phyloP scores from a whole-genome alignment of 2,888 invertebrate genomes.

The Nesidiocoris tenuis region DNA sequence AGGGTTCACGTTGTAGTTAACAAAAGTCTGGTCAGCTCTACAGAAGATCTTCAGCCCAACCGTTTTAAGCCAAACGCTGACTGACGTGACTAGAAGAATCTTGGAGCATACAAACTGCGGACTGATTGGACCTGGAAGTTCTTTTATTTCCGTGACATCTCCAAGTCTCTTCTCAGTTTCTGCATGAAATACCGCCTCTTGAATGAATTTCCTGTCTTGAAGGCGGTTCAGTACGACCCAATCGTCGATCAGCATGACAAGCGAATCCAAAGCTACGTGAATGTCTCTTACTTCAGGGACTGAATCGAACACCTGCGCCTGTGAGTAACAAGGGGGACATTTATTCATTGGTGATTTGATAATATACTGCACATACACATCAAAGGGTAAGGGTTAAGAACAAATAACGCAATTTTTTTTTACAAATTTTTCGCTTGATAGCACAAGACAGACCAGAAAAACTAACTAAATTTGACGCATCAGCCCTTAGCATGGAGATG shows the following conservation, averaged over 20 bases:
- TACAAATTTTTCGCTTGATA: too few relatives aligned
- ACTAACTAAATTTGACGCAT: too few relatives aligned
- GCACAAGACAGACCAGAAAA: neutral
- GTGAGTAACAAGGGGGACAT: neutral
- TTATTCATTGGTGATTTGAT: neutral
- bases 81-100: conserved; percentile 16
- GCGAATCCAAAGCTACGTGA: conserved; percentile 20
- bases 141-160: neutral
- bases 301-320: conserved; percentile 11
- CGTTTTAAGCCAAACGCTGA: conserved; percentile 23
- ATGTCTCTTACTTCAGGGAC: conserved; percentile 12
- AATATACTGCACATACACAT: too few relatives aligned
- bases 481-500: too few relatives aligned
- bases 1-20: neutral
- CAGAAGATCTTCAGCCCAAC: conserved; percentile 16
- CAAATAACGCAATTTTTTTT: too few relatives aligned
- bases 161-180: neutral
- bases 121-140: too few relatives aligned
- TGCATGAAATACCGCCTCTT: conserved; percentile 23
- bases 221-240: conserved; percentile 8
- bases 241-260: conserved; percentile 25
- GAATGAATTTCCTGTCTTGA: neutral
- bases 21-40: neutral
- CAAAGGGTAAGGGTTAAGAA: too few relatives aligned
- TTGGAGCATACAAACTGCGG: neutral